Percentiles rank a stretch among this genome's conserved stretches.
phyloP scores from a whole-genome alignment of 2,888 invertebrate genomes.

The Penaeus monodon region DNA sequence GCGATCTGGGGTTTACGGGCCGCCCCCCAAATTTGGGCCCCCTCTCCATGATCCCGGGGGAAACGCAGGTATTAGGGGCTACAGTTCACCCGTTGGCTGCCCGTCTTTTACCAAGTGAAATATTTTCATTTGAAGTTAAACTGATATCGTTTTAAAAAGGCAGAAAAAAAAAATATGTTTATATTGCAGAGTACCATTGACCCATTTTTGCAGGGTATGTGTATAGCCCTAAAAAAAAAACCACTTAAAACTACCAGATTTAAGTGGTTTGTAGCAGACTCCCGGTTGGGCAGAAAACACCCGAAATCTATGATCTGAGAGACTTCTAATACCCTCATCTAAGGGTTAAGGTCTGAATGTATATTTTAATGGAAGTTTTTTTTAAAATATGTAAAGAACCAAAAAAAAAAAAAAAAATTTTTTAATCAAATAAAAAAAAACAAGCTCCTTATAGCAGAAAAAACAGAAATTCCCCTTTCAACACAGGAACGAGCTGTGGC shows the following conservation, averaged over 20 bases:
- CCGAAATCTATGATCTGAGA: too few species aligned
- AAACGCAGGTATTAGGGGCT: constrained; percentile 77
- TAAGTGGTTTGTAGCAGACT: too few species aligned
- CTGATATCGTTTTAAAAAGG: not conserved
- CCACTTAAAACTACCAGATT: too few species aligned
- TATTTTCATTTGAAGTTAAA: not conserved
- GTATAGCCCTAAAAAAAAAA: too few species aligned
- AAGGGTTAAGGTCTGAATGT: too few species aligned
- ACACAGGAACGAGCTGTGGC: constrained; percentile 87
- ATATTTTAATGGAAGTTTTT: too few species aligned
- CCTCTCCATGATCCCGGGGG: constrained; percentile 78
- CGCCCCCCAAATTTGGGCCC: constrained; percentile 72
- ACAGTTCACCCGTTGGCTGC: constrained; percentile 66
- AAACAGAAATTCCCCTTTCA: constrained; percentile 71
- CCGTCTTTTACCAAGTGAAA: constrained; percentile 65
- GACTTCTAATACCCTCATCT: too few species aligned
- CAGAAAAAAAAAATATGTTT: too few species aligned
- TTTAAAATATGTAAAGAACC: not conserved
- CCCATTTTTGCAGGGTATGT: too few species aligned
- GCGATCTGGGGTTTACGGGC: constrained; percentile 72
- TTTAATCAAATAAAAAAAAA: not conserved
- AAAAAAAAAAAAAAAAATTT: not conserved
- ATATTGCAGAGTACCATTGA: too few species aligned
- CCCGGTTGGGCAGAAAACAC: too few species aligned
- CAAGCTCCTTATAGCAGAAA: not conserved